Conservation (phyloP, 2,888 invertebrate species). For the Crioceris asparagi region DNA sequence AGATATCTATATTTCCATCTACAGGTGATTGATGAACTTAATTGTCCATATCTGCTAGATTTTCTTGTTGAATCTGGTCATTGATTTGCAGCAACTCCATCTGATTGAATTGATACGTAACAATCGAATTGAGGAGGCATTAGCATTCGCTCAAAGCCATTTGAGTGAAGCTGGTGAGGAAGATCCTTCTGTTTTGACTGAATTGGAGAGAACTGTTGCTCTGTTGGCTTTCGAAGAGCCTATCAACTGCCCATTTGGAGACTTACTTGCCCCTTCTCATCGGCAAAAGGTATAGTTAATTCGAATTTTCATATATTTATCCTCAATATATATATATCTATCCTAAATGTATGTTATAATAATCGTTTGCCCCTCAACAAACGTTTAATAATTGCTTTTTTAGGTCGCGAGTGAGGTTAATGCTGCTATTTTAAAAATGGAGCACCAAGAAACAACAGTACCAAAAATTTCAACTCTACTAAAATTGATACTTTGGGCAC, state of each 20-base stretch:
- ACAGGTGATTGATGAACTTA: constrained; percentile 58
- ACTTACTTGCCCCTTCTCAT: constrained; percentile 85
- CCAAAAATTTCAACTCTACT: constrained; percentile 85
- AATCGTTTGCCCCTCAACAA: constrained; percentile 1
- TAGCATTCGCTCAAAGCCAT: constrained; percentile 83
- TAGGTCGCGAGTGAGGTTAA: constrained; percentile 94
- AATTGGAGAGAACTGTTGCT: constrained; percentile 88
- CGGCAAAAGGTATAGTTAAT: constrained; percentile 67
- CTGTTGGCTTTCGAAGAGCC: constrained; percentile 95
- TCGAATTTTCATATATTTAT: no score
- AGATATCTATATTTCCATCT: constrained; percentile 92
- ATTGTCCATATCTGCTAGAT: no score
- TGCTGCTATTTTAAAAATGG: constrained; percentile 91
- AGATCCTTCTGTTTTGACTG: constrained; percentile 59
- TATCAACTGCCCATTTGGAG: constrained; percentile 87
- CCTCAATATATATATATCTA: no score
- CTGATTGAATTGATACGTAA: constrained; percentile 78
- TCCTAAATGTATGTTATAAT: no score
- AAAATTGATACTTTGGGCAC: constrained; percentile 91
- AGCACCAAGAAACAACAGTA: constrained; percentile 81
- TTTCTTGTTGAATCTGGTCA: constrained; percentile 1
- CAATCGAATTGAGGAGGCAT: constrained; percentile 76
- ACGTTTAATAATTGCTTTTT: constrained; percentile 3
- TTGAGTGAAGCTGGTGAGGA: constrained; percentile 82
- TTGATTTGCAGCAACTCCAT: constrained; percentile 62